Evolutionary conservation across 2,888 invertebrate species (phyloP).

Genomic region (Trichogramma evanescens): DNA sequence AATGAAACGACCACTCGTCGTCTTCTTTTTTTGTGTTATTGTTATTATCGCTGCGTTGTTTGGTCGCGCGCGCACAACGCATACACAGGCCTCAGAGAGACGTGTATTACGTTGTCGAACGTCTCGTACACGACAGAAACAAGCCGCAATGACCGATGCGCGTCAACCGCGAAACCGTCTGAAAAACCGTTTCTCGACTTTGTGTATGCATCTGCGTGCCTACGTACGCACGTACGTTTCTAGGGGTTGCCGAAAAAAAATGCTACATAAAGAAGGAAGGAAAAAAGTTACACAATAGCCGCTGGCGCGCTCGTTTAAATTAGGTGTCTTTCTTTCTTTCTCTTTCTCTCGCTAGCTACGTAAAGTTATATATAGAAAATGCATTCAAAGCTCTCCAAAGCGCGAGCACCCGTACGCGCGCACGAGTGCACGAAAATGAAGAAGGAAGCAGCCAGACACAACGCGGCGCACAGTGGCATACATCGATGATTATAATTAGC

Average conservation of each 20-base stretch:
- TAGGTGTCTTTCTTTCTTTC: background rate
- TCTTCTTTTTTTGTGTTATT: background rate
- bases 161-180: too few relatives aligned
- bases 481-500: conserved; percentile 48
- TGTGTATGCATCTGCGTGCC: too few relatives aligned
- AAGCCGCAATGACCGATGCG: too few relatives aligned
- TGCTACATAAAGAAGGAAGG: background rate
- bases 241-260: background rate
- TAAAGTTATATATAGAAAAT: too few relatives aligned
- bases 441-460: conserved; percentile 24
- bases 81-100: too few relatives aligned
- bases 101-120: too few relatives aligned
- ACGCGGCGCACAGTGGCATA: conserved; percentile 31
- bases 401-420: conserved; percentile 23
- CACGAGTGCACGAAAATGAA: conserved; percentile 34
- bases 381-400: too few relatives aligned
- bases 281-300: background rate
- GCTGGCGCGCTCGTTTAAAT: background rate
- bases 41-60: too few relatives aligned
- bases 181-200: too few relatives aligned
- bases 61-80: too few relatives aligned
- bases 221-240: too few relatives aligned
- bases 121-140: too few relatives aligned
- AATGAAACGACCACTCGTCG: conserved; percentile 2
- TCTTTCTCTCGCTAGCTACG: background rate